Base-by-base conservation (phyloP, 1,140 invertebrate species). In the Pemphigus obesinymphae region DNA sequence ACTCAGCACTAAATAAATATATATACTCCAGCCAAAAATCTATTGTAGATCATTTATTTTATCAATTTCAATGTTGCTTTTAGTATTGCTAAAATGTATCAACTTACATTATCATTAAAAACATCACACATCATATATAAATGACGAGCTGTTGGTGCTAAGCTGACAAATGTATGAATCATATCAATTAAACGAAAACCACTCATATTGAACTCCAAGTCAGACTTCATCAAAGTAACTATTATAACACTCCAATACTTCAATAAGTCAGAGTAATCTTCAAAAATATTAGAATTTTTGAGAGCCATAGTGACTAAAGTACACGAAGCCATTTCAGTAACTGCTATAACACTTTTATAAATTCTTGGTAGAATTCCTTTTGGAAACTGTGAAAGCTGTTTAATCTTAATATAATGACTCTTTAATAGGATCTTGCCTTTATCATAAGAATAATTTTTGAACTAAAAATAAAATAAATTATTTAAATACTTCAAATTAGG, bases 251-350 rank as follows among this genome's bases (percentile, higher is more conserved):
- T 58, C 75, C 75, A 78, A 4, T 78, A 40, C 5, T 20, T 58
- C 37, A 58, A 20, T 15, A 78, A 5, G 0, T 10, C 6, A 15
- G 5, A 3, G 37, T 40, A 43, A 23, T 43, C 23, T 1, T 58
- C 34, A 26, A 26, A 3, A 58, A 20, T 23, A 2, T 58, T 7
- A 53, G 34, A 6, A 26, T 43, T 23, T 40, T n/a, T 10, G 1
- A 78, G 34, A 43, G 53, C 40, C 3, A 4, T 58, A 7, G n/a
- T 8, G 23, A 78, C 34, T 29, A 58, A 10, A 17, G 61, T 58
- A 4, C 34, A 78, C 17, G 75, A 50, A 37, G 75, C 50, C n/a
- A 78, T 78, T 17, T 78, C 75, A 40, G 34, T 58, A 78, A 78
- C 75, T 17, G 10, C 1, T 7, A 58, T 34, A 6, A 43, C 26